A percentile compares a stretch with the other conserved stretches of the same genome.
These are phyloP conservation scores for Dromococcyx pavoninus DNA, from an alignment of 2,797 vertebrate genomes.

Conservation along the genomic window DNA sequence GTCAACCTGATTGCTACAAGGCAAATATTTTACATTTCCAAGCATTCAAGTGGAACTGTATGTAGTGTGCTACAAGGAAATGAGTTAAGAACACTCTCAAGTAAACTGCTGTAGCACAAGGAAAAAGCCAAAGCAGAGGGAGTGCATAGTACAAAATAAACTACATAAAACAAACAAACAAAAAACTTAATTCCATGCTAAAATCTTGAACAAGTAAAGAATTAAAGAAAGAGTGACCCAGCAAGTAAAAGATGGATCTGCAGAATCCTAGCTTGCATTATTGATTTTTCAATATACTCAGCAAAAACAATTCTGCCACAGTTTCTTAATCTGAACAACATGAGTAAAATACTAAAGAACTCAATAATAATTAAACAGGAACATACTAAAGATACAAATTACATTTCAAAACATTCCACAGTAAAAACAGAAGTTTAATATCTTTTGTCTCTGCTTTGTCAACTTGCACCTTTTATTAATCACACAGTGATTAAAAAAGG, in stretches of 20 bases:
- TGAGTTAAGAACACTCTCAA: background rate
- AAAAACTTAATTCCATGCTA: background rate
- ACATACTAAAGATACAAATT: background rate
- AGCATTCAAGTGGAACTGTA: constrained; percentile 43
- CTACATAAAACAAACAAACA: background rate
- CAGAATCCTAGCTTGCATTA: background rate
- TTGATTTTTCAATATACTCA: background rate
- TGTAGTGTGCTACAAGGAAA: constrained; percentile 11
- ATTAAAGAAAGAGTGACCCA: background rate
- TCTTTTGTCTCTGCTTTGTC: background rate
- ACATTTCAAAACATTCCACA: background rate
- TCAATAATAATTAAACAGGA: background rate
- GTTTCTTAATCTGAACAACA: background rate
- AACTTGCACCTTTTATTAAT: background rate
- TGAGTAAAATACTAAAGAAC: background rate
- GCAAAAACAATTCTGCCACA: background rate
- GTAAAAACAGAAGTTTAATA: background rate
- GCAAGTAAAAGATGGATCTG: background rate
- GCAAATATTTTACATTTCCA: constrained; percentile 38
- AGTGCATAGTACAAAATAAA: background rate
- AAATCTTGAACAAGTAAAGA: background rate
- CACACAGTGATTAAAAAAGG: background rate
- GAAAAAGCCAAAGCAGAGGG: background rate
- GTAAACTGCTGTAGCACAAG: background rate
- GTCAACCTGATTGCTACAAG: constrained; percentile 33